A percentile compares a stretch with the other conserved stretches of the same genome.
Conservation (phyloP, 2,888 invertebrate genomes). For the Pseudanteris insignis region DNA sequence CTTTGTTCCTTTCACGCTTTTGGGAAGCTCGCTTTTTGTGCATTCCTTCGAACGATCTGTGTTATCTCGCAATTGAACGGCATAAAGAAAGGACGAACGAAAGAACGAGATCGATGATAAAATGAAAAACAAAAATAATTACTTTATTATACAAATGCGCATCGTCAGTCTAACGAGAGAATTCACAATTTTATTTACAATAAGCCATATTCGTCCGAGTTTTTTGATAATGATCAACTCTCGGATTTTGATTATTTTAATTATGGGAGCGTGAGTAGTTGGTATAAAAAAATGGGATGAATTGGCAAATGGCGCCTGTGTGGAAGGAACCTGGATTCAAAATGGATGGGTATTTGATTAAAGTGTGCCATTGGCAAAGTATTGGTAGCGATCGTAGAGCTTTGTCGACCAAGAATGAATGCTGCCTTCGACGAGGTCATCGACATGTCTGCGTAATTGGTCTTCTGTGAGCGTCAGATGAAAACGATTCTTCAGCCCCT, state of each 20-base stretch:
- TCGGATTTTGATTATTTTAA: conserved; percentile 28
- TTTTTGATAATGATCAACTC: no score
- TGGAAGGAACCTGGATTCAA: conserved; percentile 17
- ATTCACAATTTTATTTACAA: conserved; percentile 31
- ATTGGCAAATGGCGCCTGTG: conserved; percentile 18
- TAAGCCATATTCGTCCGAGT: no score
- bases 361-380: conserved; percentile 96
- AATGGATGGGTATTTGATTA: conserved; percentile 64
- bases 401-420: conserved; percentile 96
- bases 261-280: conserved; percentile 18
- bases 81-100: no score
- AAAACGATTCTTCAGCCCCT: conserved; percentile 92
- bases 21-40: no score
- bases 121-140: conserved; percentile 3
- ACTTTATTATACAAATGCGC: conserved; percentile 29
- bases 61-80: no score
- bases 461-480: conserved; percentile 94
- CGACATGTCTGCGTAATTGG: conserved; percentile 90
- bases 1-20: no score
- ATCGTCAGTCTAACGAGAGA: conserved; percentile 32
- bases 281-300: conserved; percentile 21
- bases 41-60: no score
- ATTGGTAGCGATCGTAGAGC: conserved; percentile 99
- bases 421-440: conserved; percentile 92
- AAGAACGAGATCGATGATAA: no score